These are phyloP conservation scores for Tridacna gigas DNA, from an alignment of 2,888 invertebrate genomes.

Conservation along the genomic window DNA sequence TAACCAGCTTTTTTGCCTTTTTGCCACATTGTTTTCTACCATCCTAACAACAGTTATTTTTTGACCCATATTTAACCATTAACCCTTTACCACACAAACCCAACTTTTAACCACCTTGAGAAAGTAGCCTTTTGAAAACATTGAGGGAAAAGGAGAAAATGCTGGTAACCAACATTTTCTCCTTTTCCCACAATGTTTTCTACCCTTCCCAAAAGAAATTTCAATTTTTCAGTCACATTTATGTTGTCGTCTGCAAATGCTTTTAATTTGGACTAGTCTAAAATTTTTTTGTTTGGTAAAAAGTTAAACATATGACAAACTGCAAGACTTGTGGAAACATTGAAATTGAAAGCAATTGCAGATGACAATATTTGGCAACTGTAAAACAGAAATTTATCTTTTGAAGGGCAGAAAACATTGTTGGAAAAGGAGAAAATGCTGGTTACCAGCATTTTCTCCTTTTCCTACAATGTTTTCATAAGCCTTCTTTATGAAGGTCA, in stretches of 20 bases:
- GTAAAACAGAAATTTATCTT: neutral
- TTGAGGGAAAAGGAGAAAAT: neutral
- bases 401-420: neutral
- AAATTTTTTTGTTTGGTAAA: neutral
- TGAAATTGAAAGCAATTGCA: no score
- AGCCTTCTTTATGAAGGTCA: no score
- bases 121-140: neutral
- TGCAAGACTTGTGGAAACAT: neutral
- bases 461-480: neutral
- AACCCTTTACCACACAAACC: neutral
- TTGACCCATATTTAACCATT: no score
- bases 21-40: no score
- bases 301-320: neutral
- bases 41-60: no score
- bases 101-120: neutral
- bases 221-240: neutral
- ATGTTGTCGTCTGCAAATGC: neutral
- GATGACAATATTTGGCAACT: no score
- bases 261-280: neutral
- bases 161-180: constrained; percentile 3
- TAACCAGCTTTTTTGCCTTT: no score
- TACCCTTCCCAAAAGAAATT: neutral
- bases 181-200: constrained; percentile 4
- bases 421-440: neutral
- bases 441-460: neutral